phyloP scores from a whole-genome alignment of 2,888 invertebrate genomes.

The Adelognathus sp. region DNA sequence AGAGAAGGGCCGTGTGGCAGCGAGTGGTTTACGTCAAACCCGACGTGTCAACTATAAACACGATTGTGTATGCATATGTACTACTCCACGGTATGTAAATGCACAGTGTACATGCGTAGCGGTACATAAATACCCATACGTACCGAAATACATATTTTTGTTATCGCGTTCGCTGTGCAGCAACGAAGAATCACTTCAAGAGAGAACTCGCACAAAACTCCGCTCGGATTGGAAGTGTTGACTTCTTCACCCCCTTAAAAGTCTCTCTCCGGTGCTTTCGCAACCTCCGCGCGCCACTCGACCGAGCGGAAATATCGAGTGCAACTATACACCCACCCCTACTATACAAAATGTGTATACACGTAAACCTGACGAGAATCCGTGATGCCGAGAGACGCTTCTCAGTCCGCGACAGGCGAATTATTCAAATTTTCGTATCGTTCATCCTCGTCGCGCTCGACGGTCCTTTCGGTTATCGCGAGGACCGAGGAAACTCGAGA shows the following conservation, averaged over 20 bases:
- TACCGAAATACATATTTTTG: not conserved
- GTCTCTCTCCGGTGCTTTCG: conserved; percentile 20
- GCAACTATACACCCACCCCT: not conserved
- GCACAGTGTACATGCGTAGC: not conserved
- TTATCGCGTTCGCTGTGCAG: not conserved
- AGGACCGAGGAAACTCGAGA: conserved; percentile 29
- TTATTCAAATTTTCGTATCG: conserved; percentile 59
- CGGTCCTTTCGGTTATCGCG: not conserved
- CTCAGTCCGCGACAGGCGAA: conserved; percentile 47
- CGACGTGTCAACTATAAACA: not conserved
- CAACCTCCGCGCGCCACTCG: conserved; percentile 6
- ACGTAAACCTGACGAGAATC: conserved; percentile 24
- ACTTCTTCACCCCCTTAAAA: conserved; percentile 41
- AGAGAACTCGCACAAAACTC: not conserved
- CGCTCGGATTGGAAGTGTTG: conserved; percentile 13
- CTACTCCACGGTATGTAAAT: no score
- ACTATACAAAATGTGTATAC: not conserved
- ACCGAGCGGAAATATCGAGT: conserved; percentile 47
- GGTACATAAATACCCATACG: not conserved
- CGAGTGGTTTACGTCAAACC: conserved; percentile 22
- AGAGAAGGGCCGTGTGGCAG: not conserved
- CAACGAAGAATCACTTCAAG: not conserved
- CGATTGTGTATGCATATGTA: not conserved
- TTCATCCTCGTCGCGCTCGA: conserved; percentile 19
- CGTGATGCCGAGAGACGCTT: conserved; percentile 17